Base-by-base conservation (phyloP, 2,797 vertebrate genomes). In the Argentina silus region DNA sequence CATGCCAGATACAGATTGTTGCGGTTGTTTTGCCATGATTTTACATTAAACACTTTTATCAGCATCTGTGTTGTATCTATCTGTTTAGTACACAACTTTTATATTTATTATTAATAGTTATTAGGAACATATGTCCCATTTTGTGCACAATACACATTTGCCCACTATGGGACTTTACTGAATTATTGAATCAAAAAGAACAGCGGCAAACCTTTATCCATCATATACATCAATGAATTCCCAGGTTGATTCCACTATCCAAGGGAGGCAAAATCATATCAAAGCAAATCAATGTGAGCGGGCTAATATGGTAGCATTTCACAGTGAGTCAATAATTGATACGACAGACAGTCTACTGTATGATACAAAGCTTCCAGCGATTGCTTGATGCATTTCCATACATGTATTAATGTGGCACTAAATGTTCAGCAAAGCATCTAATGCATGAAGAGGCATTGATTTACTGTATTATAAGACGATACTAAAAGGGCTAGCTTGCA, bases 401-500 rank as follows among this genome's bases (percentile, higher is more conserved):
- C 10, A 45, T 44, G 12, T 44, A 57, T 65, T 65, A 2, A 56
- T 72, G 50, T 55, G 42, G 36, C 10, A 11, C 10, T 66, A 21
- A 12, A 21, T 14, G 55, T 5, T 6, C 64, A 15, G 64, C 19
- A 36, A 23, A 60, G 21, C 11, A 36, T 10, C 27, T 5, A 60
- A 27, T 23, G 57, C 23, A 11, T 12, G 3, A 60, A 59, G 27
- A 65, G 66, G 57, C 67, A 65, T 57, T 73, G 59, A 65, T 17
- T 57, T 42, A 61, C 27, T 36, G 27, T 36, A 1, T 73, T 72
- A 73, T 75, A 78, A 78, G 69, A 57, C 78, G 59, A 45, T 56
- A 62, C 60, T 72, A 74, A 86, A 80, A 77, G 56, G 17, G 61
- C 51, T 5, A 17, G 9, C n/a, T 60, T 70, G 21, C 48, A 74